Evolutionary conservation across 2,113 vertebrate genomes (phyloP).

Genomic region (Oreotrochilus melanogaster): DNA sequence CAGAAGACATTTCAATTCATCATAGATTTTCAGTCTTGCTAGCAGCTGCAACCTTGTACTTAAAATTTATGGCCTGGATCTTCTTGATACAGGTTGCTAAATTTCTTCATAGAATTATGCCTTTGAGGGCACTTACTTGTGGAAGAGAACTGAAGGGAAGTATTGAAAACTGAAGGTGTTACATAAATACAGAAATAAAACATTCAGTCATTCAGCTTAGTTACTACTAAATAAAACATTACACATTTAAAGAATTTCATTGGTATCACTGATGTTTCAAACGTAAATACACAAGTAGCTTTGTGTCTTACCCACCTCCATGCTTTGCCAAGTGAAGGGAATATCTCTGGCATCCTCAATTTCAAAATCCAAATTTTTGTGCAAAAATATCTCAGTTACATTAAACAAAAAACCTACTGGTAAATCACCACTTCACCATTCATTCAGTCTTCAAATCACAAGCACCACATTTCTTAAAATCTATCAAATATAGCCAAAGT

Average conservation of each 20-base stretch:
- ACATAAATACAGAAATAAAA: neutral
- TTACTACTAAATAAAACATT: neutral
- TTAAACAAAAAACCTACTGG: neutral
- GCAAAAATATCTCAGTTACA: neutral
- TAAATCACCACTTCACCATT: neutral
- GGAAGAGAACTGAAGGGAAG: neutral
- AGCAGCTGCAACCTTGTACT: neutral
- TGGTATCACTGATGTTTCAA: neutral
- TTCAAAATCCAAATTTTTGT: neutral
- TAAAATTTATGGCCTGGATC: neutral
- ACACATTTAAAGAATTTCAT: neutral
- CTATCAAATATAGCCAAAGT: neutral
- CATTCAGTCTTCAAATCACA: neutral
- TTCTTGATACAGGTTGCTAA: neutral
- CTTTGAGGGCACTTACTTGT: neutral
- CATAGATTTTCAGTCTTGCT: neutral
- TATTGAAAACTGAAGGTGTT: neutral
- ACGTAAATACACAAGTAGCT: neutral
- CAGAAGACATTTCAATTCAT: neutral
- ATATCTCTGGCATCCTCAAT: constrained; percentile 32
- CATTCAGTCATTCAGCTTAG: neutral
- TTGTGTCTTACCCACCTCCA: constrained; percentile 41
- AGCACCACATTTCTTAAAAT: neutral
- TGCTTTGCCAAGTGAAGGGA: neutral
- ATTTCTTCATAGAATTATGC: neutral